Conservation (phyloP, 2,113 vertebrate species). For the Dicaeum eximium region DNA sequence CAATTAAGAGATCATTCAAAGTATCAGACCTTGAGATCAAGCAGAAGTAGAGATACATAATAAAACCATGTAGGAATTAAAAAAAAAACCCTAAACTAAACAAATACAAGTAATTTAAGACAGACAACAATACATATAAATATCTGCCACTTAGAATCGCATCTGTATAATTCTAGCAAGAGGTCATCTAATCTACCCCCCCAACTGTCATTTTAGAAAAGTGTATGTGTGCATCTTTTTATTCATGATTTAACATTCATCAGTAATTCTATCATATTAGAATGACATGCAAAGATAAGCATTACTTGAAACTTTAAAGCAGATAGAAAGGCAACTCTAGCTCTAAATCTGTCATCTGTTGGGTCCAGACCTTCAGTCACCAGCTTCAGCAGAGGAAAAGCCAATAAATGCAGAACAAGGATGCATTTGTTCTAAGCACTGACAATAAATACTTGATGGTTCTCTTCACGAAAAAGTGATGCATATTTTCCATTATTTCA, state of each 20-base stretch:
- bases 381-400: constrained; percentile 23
- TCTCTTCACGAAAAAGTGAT: neutral
- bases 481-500: constrained; percentile 48
- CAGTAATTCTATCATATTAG: neutral
- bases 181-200: neutral
- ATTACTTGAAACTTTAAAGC: neutral
- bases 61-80: neutral
- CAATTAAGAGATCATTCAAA: neutral
- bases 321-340: neutral
- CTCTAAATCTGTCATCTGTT: neutral
- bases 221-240: neutral
- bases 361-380: neutral
- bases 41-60: neutral
- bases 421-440: constrained; percentile 39
- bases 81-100: neutral
- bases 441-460: constrained; percentile 28
- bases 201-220: neutral
- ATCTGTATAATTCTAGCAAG: neutral
- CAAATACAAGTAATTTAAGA: neutral
- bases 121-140: neutral
- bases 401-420: constrained; percentile 2
- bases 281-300: neutral
- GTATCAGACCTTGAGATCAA: neutral
- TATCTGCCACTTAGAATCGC: neutral
- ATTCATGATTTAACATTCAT: neutral